These are phyloP conservation scores for Leucopsar rothschildi DNA, from an alignment of 2,113 vertebrate genomes.

Conservation along the genomic window DNA sequence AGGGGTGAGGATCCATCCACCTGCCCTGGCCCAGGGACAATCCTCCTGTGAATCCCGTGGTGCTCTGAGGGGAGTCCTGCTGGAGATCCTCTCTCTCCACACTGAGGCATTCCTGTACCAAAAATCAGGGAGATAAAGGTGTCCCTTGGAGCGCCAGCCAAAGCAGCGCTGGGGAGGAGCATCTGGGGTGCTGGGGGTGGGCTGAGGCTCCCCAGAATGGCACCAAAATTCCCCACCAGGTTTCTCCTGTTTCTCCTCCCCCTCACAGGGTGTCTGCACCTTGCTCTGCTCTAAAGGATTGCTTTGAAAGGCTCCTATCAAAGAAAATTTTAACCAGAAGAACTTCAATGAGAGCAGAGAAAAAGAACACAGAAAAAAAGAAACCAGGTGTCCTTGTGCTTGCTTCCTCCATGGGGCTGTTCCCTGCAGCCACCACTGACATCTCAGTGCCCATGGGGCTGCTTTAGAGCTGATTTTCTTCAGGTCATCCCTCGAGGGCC, in stretches of 20 bases:
- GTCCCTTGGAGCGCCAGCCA: neutral
- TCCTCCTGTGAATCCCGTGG: neutral
- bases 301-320: neutral
- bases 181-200: neutral
- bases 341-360: neutral
- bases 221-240: neutral
- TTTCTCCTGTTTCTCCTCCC: neutral
- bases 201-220: neutral
- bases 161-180: neutral
- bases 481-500: fast-evolving
- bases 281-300: neutral
- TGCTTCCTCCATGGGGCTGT: neutral
- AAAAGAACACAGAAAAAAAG: neutral
- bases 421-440: neutral
- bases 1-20: neutral
- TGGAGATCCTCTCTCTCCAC: neutral
- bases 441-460: neutral
- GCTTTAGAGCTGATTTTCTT: neutral
- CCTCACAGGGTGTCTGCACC: neutral
- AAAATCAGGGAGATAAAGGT: neutral
- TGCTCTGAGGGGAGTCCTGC: neutral
- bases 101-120: neutral
- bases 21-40: fast-evolving
- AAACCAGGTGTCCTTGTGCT: neutral
- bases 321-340: neutral